phyloP scores from a whole-genome alignment of 2,113 vertebrate species.

The Cheirogaleus medius region DNA sequence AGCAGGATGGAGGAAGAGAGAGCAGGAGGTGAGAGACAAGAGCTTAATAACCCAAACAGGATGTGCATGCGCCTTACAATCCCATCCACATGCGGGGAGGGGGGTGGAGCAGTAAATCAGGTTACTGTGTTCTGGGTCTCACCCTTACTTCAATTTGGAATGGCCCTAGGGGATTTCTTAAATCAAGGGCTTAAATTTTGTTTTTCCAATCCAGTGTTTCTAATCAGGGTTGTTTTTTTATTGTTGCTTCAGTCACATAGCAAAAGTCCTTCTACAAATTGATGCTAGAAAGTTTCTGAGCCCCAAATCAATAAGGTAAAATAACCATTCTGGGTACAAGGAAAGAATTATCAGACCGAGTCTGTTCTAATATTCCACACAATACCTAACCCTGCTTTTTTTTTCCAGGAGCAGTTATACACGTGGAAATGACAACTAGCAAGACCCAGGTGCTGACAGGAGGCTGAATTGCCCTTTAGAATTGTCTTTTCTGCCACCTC shows the following conservation, averaged over 20 bases:
- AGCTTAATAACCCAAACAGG: neutral
- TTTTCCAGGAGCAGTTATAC: neutral
- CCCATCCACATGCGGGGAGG: too few species aligned
- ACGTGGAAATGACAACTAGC: constrained; percentile 46
- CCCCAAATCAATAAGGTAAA: neutral
- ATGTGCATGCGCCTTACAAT: neutral
- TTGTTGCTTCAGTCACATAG: neutral
- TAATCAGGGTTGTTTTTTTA: neutral
- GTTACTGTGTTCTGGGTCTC: neutral
- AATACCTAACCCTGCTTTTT: neutral
- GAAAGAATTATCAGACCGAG: neutral
- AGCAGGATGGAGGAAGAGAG: neutral
- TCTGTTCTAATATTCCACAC: neutral
- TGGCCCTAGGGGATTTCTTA: neutral
- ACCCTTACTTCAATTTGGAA: neutral
- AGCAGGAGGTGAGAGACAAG: neutral
- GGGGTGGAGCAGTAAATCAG: neutral
- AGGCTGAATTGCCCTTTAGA: constrained; percentile 56
- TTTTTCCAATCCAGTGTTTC: neutral
- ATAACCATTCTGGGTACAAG: neutral
- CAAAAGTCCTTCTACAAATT: neutral
- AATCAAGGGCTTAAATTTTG: neutral
- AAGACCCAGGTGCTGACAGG: constrained; percentile 40
- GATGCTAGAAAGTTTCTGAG: neutral
- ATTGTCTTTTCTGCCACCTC: constrained; percentile 59